Evolutionary conservation across 1,140 invertebrate genomes (phyloP).

Genomic region (Panagrolaimus sp.): DNA sequence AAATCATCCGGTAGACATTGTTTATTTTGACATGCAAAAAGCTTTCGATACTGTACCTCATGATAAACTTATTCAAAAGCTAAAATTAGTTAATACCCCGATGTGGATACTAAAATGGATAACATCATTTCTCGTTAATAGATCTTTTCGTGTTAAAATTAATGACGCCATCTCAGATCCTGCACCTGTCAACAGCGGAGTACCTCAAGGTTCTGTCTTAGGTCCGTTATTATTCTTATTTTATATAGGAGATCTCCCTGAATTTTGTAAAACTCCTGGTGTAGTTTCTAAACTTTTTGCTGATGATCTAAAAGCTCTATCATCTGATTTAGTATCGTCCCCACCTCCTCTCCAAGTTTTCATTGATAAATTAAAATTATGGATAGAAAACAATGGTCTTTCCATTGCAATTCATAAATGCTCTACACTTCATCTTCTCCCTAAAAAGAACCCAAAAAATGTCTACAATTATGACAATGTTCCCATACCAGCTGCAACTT

Average conservation of each 20-base stretch:
- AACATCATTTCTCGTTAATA: background rate
- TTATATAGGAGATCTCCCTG: background rate
- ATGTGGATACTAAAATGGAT: background rate
- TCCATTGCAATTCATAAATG: background rate
- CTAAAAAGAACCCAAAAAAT: background rate
- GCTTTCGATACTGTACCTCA: background rate
- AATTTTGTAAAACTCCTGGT: background rate
- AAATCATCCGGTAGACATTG: background rate
- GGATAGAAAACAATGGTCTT: background rate
- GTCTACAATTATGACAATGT: background rate
- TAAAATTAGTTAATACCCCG: background rate
- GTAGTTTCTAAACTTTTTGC: background rate
- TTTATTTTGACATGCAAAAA: constrained; percentile 6
- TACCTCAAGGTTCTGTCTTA: background rate
- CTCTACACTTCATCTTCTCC: background rate
- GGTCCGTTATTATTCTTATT: background rate
- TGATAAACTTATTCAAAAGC: background rate
- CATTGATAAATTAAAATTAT: background rate
- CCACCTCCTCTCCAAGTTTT: background rate
- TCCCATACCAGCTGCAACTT: background rate
- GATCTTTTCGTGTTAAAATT: background rate
- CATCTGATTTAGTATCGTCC: background rate
- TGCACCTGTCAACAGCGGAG: background rate
- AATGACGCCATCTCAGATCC: background rate
- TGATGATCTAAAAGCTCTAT: background rate